Percentiles rank a stretch among this genome's conserved stretches.
Conservation (phyloP, 2,113 vertebrate genomes). For the Arvicanthis niloticus region DNA sequence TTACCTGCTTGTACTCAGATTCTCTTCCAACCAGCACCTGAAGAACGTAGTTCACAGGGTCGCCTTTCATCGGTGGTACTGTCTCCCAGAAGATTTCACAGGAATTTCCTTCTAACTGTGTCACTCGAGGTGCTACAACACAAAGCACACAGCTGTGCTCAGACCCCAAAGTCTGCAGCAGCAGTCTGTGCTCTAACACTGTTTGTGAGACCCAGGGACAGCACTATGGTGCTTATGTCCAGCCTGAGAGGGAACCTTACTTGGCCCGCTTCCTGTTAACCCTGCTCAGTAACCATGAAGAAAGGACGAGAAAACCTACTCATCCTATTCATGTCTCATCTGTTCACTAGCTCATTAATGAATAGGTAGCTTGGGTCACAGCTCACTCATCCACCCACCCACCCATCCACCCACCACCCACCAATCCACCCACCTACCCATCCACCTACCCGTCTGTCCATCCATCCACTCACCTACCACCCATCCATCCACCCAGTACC, state of each 20-base stretch:
- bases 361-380: background rate
- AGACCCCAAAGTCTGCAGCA: constrained; percentile 1
- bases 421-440: background rate
- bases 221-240: too few relatives aligned
- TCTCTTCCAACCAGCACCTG: constrained; percentile 97
- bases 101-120: constrained; percentile 94
- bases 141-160: constrained; percentile 44
- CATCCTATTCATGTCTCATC: background rate
- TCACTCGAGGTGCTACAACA: constrained; percentile 94
- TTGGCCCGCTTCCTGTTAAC: background rate
- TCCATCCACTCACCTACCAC: background rate
- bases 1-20: constrained; percentile 98
- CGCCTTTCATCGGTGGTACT: constrained; percentile 96
- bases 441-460: too few relatives aligned
- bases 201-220: background rate
- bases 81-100: constrained; percentile 98
- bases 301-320: background rate
- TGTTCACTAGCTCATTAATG: background rate
- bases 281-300: background rate
- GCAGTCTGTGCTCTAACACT: background rate
- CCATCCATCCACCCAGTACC: background rate
- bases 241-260: background rate
- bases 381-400: background rate
- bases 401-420: background rate
- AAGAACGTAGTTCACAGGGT: constrained; percentile 94